Evolutionary conservation across 2,113 vertebrate species (phyloP).

Genomic region (Chloropsis cyanopogon): DNA sequence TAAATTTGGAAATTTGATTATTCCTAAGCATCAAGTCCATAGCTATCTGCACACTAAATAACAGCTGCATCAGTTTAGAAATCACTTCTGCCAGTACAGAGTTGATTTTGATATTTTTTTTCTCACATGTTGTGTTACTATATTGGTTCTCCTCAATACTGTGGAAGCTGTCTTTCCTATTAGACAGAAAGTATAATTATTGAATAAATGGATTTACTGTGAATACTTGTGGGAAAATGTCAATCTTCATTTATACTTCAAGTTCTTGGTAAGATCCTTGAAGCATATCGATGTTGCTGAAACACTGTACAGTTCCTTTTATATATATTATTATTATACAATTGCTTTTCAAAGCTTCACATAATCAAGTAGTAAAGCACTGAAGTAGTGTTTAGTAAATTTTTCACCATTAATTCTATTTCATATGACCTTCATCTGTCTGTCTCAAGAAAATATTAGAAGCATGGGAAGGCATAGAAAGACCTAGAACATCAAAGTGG

Average conservation of each 20-base stretch:
- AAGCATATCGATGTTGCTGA: neutral
- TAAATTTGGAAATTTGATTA: neutral
- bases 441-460: conserved; percentile 25
- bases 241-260: conserved; percentile 25
- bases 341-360: conserved; percentile 37
- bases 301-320: neutral
- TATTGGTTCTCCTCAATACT: neutral
- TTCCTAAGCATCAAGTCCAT: neutral
- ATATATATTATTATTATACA: neutral
- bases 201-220: conserved; percentile 25
- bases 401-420: conserved; percentile 38
- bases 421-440: neutral
- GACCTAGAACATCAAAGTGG: conserved; percentile 36
- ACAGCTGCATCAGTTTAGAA: neutral
- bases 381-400: conserved; percentile 29
- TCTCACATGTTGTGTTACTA: neutral
- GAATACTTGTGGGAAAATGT: conserved; percentile 12
- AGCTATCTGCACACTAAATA: neutral
- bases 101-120: neutral
- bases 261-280: neutral
- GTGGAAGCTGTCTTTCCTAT: neutral
- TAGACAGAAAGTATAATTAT: neutral
- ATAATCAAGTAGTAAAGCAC: conserved; percentile 1
- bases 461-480: neutral
- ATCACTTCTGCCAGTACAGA: neutral